Conservation (phyloP, 2,113 vertebrate species). For the Agapornis roseicollis region DNA sequence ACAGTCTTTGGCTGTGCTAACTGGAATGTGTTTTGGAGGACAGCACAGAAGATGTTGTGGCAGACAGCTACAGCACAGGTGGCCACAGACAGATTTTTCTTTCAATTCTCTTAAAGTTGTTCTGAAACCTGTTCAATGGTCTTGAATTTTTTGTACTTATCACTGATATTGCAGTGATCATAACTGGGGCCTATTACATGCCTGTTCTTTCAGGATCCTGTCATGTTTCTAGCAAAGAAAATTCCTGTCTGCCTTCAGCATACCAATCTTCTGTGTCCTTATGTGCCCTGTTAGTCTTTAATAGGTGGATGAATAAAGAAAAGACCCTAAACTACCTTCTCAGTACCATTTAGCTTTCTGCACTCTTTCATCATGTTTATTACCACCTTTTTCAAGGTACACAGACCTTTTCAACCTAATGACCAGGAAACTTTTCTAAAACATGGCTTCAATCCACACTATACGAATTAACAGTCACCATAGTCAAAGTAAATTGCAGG, state of each 20-base stretch:
- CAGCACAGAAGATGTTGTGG: neutral
- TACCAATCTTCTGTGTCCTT: neutral
- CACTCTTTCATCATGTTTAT: neutral
- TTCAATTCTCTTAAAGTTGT: neutral
- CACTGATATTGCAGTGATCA: neutral
- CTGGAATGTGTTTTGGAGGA: neutral
- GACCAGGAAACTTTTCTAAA: neutral
- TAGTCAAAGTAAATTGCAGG: neutral
- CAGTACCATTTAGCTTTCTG: neutral
- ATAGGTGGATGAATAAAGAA: neutral
- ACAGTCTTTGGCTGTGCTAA: neutral
- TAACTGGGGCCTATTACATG: neutral
- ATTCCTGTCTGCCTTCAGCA: neutral
- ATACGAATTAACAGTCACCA: neutral
- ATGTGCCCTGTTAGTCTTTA: neutral
- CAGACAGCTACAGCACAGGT: neutral
- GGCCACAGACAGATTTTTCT: neutral
- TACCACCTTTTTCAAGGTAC: neutral
- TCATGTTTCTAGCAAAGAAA: neutral
- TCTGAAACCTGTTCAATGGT: neutral
- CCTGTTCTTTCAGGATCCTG: neutral
- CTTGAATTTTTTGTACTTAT: neutral
- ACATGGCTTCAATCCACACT: neutral
- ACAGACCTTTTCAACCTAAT: neutral
- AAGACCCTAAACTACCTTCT: neutral